A percentile compares a stretch with the other conserved stretches of the same genome.
phyloP scores from a whole-genome alignment of 1,140 invertebrate genomes.

The Colletes gigas region DNA sequence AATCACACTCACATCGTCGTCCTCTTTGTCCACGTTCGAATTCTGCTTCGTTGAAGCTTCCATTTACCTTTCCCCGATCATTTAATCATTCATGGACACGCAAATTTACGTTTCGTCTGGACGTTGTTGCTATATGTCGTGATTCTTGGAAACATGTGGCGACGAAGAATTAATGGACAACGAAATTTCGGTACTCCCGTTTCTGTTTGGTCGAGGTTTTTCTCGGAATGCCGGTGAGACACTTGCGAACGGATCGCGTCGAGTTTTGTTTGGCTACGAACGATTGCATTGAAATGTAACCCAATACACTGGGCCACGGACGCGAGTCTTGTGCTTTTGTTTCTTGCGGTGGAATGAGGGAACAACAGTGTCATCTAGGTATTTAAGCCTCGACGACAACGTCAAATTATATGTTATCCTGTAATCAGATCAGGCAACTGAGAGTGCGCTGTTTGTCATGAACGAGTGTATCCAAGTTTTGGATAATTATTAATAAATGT shows the following conservation, averaged over 20 bases:
- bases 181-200: not conserved
- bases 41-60: not conserved
- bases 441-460: not conserved
- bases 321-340: conserved; percentile 30
- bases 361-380: conserved; percentile 35
- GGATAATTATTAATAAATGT: no score
- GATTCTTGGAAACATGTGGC: not conserved
- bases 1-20: conserved; percentile 39
- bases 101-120: no score
- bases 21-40: conserved; percentile 3
- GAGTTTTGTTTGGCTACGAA: not conserved
- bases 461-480: not conserved
- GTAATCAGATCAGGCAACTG: not conserved
- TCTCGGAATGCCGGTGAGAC: not conserved
- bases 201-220: not conserved
- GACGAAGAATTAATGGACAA: not conserved
- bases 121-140: no score
- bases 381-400: not conserved
- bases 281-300: not conserved
- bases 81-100: not conserved
- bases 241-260: not conserved
- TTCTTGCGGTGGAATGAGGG: not conserved
- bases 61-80: not conserved
- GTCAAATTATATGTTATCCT: not conserved
- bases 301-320: not conserved